Evolutionary conservation across 2,113 vertebrate species (phyloP), one percentile per base, ranked within the genome.

Genomic region (Prolemur simus): DNA sequence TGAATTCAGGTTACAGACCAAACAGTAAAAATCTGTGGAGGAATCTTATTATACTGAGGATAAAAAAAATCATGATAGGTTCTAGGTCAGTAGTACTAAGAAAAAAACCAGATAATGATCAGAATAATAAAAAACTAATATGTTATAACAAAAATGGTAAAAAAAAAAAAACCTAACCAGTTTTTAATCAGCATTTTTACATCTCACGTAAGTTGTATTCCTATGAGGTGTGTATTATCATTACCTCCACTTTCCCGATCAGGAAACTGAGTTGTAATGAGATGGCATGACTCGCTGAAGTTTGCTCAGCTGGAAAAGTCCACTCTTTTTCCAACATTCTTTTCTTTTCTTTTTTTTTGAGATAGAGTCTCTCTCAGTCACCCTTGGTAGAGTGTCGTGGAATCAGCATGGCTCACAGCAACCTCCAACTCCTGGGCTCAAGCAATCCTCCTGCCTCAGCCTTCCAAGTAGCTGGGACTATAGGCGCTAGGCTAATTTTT

Each of bases 101-200:
- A 39, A 64, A 34, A 80, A 66, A 71, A 3, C 17, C 21, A 89
- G 80, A 37, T 60, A 74, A 94, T 66, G 42, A 93, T 74, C 11
- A 84, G 78, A 95, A 80, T 60, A 39, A 84, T 58, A 66, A 73
- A 83, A 68, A 84, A 66, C 42, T 73, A 82, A 74, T 52, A 23
- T 7, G 11, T 34, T 68, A 88, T 91, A 64, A 71, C 32, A 85
- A 85, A 83, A 95, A 45, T 60, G 54, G 52, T n/a, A 18, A 25
- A 29, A 74, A 74, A 68, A 49, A 56, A 21, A 85, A 42, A 10
- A 17, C 32, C 64, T 21, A 82, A 69, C 12, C 60, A 39, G 18
- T 47, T 83, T 94, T 87, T 56, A 91, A 84, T 81, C 29, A 66
- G 58, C 27, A 95, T 84, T 68, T 86, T 90, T 69, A 93, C 20